Evolutionary conservation across 1,140 invertebrate species (phyloP).

Genomic region (Parasteatoda tepidariorum): DNA sequence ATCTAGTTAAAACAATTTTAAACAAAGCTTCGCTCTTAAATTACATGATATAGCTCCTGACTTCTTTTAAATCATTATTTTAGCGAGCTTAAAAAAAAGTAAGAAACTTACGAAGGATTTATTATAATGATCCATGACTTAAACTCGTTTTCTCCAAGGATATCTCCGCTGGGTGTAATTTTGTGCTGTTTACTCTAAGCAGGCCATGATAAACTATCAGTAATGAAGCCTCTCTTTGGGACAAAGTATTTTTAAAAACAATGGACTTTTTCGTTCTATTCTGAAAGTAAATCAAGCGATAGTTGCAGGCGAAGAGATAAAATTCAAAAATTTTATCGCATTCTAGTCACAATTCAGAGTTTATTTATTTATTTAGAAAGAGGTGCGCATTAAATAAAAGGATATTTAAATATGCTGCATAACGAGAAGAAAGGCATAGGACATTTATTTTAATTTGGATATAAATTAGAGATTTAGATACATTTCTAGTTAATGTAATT

Average conservation of each 20-base stretch:
- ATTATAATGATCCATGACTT: slow-evolving; percentile 44
- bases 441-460: slow-evolving; percentile 2
- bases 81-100: slow-evolving; percentile 31
- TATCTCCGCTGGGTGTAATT: slow-evolving; percentile 46
- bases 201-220: slow-evolving; percentile 1
- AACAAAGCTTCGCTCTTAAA: not conserved
- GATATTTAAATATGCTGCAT: too few relatives aligned
- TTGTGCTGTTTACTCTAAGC: slow-evolving; percentile 22
- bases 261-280: not conserved
- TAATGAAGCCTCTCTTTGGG: slow-evolving; percentile 22
- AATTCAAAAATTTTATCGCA: not conserved
- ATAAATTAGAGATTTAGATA: too few relatives aligned
- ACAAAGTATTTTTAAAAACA: slow-evolving; percentile 15
- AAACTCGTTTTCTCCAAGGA: slow-evolving; percentile 18
- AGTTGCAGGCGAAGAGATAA: not conserved
- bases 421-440: too few relatives aligned
- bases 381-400: not conserved
- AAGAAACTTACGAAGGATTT: slow-evolving; percentile 39
- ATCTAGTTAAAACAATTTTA: not conserved
- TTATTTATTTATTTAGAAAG: not conserved
- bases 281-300: not conserved
- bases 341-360: not conserved
- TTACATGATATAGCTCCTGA: not conserved
- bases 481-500: too few relatives aligned
- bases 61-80: slow-evolving; percentile 35